phyloP scores from a whole-genome alignment of 1,140 invertebrate species.

The Rhyacophila brunnea region DNA sequence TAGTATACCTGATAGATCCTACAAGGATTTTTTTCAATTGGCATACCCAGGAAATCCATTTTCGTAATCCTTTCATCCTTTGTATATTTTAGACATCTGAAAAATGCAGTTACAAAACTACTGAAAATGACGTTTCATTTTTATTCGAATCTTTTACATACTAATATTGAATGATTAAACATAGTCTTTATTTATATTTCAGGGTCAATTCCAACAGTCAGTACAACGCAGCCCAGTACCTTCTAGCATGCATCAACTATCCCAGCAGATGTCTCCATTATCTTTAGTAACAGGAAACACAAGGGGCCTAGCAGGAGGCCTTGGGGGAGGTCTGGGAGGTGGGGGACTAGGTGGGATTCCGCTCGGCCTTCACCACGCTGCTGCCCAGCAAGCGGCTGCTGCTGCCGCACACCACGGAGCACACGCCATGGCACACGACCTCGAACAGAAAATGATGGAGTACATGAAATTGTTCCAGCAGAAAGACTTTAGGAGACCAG shows the following conservation, averaged over 20 bases:
- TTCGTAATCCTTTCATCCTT: too few species aligned
- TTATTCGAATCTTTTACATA: too few species aligned
- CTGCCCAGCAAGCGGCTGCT: slow-evolving; percentile 49
- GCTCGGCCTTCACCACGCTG: slow-evolving; percentile 58
- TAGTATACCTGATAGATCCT: too few species aligned
- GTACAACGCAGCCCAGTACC: slow-evolving; percentile 60
- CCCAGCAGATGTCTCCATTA: slow-evolving; percentile 74
- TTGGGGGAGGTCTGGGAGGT: slow-evolving; percentile 49
- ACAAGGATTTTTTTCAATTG: too few species aligned
- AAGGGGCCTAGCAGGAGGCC: slow-evolving; percentile 38
- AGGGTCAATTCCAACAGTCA: slow-evolving; percentile 43
- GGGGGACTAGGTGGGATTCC: slow-evolving; percentile 50
- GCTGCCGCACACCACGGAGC: slow-evolving; percentile 44
- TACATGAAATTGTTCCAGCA: slow-evolving; percentile 70
- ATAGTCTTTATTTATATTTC: too few species aligned
- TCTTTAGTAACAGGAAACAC: slow-evolving; percentile 64
- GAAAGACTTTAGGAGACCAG: slow-evolving; percentile 48
- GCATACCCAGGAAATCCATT: too few species aligned
- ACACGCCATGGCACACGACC: slow-evolving; percentile 64
- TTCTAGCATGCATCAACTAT: slow-evolving; percentile 65
- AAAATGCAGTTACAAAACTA: too few species aligned
- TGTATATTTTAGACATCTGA: too few species aligned
- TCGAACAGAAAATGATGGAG: slow-evolving; percentile 74
- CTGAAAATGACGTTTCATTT: too few species aligned
- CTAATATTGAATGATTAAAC: too few species aligned